Base-by-base conservation (phyloP, 2,113 vertebrate genomes). In the Theropithecus gelada region DNA sequence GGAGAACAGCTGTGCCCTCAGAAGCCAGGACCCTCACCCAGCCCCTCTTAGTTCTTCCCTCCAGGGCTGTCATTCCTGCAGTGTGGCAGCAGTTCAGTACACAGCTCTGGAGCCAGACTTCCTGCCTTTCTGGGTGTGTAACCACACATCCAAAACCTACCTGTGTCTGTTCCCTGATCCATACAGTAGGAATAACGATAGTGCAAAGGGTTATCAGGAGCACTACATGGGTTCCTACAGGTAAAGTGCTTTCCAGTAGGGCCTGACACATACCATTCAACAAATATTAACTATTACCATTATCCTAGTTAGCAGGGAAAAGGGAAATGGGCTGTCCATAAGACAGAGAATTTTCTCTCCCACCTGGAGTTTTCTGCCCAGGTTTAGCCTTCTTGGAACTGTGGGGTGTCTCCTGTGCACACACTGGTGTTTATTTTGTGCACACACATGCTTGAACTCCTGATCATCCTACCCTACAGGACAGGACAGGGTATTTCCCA, bases 301-400 rank as follows among this genome's bases (percentile, higher is more conserved):
- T 59, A 35, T 22, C 50, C 40, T 11, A 25, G 9, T 25, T 14
- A 68, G 11, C 32, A 43, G 13, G 18, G 8, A 32, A 12, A 32
- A 11, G 16, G 50, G 35, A 48, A 82, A 70, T 0, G 2, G 43
- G 50, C 59, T 50, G 2, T 35, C 18, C 0, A 0, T 0, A 0
- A 50, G 30, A 80, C 22, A 45, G 50, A 52, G 30, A 14, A 9
- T 40, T 20, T 73, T 73, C 23, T 68, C 12, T 57, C 45, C n/a
- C 48, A 20, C 13, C 38, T 8, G 27, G 11, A 50, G 30, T 22
- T 45, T 64, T 30, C 64, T 52, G 68, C 48, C 52, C 14, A 30
- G 13, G 22, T 23, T 16, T 55, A 20, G 52, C 35, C 68, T 83
- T 20, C 57, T 27, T 45, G 55, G 30, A 38, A 38, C 48, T 64